phyloP scores from a whole-genome alignment of 2,888 invertebrate genomes.

The Bellardia bayeri region DNA sequence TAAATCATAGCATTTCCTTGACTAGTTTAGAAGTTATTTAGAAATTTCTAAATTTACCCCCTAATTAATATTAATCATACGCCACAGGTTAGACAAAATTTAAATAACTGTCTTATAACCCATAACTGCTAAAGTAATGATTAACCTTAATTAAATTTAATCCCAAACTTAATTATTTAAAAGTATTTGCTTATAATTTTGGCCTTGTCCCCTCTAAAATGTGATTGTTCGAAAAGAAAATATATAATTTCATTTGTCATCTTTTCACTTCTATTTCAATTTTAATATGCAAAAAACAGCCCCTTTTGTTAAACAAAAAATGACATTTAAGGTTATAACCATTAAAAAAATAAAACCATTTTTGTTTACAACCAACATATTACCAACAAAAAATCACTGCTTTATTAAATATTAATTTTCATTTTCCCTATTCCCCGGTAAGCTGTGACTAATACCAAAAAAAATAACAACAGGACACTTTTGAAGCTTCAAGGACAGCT shows the following conservation, averaged over 20 bases:
- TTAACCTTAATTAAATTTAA: no score
- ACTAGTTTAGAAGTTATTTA: no score
- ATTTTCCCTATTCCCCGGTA: background rate
- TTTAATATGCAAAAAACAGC: background rate
- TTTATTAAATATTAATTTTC: constrained; percentile 9
- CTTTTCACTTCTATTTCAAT: background rate
- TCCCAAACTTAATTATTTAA: background rate
- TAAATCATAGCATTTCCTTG: no score
- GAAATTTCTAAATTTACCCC: no score
- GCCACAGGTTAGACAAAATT: no score
- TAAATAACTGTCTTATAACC: no score
- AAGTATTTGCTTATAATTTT: background rate
- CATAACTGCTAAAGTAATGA: no score
- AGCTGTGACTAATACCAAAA: background rate
- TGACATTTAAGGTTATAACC: background rate
- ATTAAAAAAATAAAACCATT: background rate
- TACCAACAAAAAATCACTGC: background rate
- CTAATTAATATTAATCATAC: no score
- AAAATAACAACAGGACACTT: background rate
- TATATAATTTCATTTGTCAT: background rate
- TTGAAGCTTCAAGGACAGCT: background rate
- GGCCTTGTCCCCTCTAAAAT: background rate
- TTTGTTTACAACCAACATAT: background rate
- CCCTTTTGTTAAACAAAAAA: background rate
- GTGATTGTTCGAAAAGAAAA: background rate